Evolutionary conservation across 2,113 vertebrate species (phyloP).

Genomic region (Pseudolaguvia tuberculata): DNA sequence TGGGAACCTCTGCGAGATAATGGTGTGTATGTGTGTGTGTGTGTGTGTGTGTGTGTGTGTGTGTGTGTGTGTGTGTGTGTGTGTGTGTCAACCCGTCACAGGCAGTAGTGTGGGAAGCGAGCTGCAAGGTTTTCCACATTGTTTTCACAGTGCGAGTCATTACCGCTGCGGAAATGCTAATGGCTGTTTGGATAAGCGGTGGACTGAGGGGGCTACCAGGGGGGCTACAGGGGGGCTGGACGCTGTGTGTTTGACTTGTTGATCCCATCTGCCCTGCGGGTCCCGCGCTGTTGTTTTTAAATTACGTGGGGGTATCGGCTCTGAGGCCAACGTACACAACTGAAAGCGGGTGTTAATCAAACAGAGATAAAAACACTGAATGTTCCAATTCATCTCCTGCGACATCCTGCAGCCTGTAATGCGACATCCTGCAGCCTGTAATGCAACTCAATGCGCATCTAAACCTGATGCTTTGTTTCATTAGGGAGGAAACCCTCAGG

Average conservation of each 20-base stretch:
- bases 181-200: conserved; percentile 46
- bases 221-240: conserved; percentile 34
- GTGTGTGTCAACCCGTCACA: neutral
- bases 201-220: conserved; percentile 32
- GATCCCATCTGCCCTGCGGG: conserved; percentile 42
- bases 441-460: neutral
- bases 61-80: conserved; percentile 23
- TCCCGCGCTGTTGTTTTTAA: conserved; percentile 43
- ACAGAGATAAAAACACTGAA: conserved; percentile 35
- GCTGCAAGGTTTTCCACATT: conserved; percentile 30
- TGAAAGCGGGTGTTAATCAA: conserved; percentile 31
- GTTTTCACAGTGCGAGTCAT: conserved; percentile 47
- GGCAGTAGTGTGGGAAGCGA: conserved; percentile 35
- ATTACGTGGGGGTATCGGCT: conserved; percentile 44
- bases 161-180: conserved; percentile 49
- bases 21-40: conserved; percentile 22
- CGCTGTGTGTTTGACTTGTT: conserved; percentile 42
- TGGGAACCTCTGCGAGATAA: conserved; percentile 17
- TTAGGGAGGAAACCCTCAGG: conserved; percentile 35
- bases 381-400: conserved; percentile 2
- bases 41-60: conserved; percentile 20
- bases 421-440: neutral
- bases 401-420: neutral
- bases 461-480: conserved; percentile 35
- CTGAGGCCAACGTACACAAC: conserved; percentile 40